Evolutionary conservation across 2,797 vertebrate genomes (phyloP), one percentile per base, ranked within the genome.

Genomic region (Lutjanus argentimaculatus): DNA sequence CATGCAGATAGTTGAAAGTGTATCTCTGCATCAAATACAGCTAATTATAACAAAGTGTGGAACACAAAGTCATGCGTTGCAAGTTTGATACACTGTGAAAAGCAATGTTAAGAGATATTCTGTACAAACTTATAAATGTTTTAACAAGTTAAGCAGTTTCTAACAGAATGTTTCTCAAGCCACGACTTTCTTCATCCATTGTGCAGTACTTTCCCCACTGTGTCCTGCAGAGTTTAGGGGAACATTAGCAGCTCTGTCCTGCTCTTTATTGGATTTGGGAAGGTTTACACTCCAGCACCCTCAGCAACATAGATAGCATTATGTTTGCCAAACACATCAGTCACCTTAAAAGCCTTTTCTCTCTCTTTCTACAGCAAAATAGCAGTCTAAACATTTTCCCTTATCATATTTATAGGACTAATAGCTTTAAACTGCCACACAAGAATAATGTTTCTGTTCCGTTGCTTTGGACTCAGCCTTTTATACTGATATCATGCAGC

Each of bases 1-100:
- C 42, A 46, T 6, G 13, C 2, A 19, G 10, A 65, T 45, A 10
- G 15, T 30, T 68, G 21, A 21, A 43, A 36, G 6, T 36, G 4
- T 36, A 36, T 63, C 25, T 56, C 66, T 7, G 25, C 21, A 56
- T 70, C 9, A 69, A 30, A 65, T 4, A 40, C 2, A 45, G 17
- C 25, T 58, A 12, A 53, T 72, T 67, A 67, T 49, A 53, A 46
- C 15, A 40, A 68, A 21, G 52, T 40, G 45, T 58, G 36, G 14
- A 75, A 51, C 4, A 8, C 7, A 51, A 65, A 42, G 45, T 45
- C 21, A 16, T n/a, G 40, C 45, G 8, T 52, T 77, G 25, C 2
- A 55, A 21, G 21, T 13, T 22, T 73, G 2, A 12, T 10, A 55
- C 14, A 25, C n/a, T 15, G 10, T 45, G 7, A 56, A 22, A 64